Percentiles rank a stretch among this genome's conserved stretches.
Conservation (phyloP, 2,797 vertebrate genomes). For the Helostoma temminkii region DNA sequence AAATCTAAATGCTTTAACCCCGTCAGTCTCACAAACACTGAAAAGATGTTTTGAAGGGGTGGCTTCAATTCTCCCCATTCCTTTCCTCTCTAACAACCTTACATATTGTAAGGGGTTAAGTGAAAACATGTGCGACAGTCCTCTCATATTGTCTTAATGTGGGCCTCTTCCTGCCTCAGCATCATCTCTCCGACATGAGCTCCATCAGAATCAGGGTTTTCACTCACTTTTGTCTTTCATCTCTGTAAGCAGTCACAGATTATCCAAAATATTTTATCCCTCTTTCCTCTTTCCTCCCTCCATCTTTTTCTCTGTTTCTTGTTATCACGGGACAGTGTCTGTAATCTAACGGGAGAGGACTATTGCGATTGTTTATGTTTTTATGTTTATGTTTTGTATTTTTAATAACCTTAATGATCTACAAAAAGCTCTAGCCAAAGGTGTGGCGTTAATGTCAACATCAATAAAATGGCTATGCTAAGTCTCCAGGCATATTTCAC, state of each 20-base stretch:
- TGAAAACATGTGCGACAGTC: slow-evolving; percentile 72
- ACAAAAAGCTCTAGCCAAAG: no score
- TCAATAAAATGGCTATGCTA: not conserved
- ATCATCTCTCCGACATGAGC: slow-evolving; percentile 31
- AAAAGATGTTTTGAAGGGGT: not conserved
- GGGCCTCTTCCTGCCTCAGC: slow-evolving; percentile 72
- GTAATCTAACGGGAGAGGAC: not conserved
- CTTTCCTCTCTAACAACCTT: slow-evolving; percentile 24
- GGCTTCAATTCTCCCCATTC: slow-evolving; percentile 19
- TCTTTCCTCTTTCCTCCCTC: slow-evolving; percentile 1
- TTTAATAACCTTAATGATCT: no score
- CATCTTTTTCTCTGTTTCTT: not conserved
- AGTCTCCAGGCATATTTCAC: not conserved
- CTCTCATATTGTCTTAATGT: slow-evolving; percentile 47
- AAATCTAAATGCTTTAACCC: not conserved
- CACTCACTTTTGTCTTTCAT: slow-evolving; percentile 12
- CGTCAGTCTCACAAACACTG: not conserved
- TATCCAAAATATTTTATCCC: not conserved
- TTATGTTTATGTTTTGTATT: no score
- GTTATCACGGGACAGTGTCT: not conserved
- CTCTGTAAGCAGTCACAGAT: not conserved
- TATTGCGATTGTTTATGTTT: not conserved
- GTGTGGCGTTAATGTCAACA: not conserved
- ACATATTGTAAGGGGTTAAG: slow-evolving; percentile 75
- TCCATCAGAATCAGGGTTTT: slow-evolving; percentile 30